A percentile compares a stretch with the other conserved stretches of the same genome.
These are phyloP conservation scores for Coreius guichenoti DNA, from an alignment of 2,797 vertebrate genomes.

Conservation along the genomic window DNA sequence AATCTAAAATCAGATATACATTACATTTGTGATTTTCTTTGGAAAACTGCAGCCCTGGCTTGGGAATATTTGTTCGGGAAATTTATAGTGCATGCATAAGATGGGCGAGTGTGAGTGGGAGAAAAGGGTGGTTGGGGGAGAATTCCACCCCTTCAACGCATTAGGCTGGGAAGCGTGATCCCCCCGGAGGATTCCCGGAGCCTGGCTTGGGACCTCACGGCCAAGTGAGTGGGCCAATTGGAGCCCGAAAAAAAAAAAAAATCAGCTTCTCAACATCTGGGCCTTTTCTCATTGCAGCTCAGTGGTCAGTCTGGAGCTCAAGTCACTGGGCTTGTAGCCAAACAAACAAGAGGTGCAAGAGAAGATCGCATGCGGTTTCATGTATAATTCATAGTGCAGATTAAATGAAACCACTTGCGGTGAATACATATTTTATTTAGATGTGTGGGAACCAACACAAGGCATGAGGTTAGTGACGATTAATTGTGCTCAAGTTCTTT, in stretches of 20 bases:
- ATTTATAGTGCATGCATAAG: conserved; percentile 82
- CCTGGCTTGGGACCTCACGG: conserved; percentile 72
- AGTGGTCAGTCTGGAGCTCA: conserved; percentile 61
- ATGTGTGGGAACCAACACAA: conserved; percentile 14
- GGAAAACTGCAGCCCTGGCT: conserved; percentile 78
- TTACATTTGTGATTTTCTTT: conserved; percentile 79
- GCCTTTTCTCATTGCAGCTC: conserved; percentile 75
- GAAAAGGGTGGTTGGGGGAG: conserved; percentile 58
- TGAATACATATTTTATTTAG: conserved; percentile 19
- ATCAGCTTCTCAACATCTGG: conserved; percentile 73
- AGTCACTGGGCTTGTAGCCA: conserved; percentile 11
- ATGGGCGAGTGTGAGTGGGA: conserved; percentile 63
- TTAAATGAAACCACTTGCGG: not conserved
- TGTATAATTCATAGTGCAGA: conserved; percentile 9
- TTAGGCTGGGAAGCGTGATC: conserved; percentile 78
- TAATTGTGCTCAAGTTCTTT: not conserved
- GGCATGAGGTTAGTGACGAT: not conserved
- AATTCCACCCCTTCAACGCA: conserved; percentile 78
- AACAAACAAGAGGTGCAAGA: conserved; percentile 37
- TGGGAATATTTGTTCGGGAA: conserved; percentile 83
- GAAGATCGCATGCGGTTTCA: conserved; percentile 29
- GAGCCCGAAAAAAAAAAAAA: not conserved
- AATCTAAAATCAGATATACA: conserved; percentile 76
- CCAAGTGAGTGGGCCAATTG: conserved; percentile 70
- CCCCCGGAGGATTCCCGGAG: conserved; percentile 70